Evolutionary conservation across 2,797 vertebrate genomes (phyloP), one percentile per base, ranked within the genome.

Genomic region (Gadopsis bispinosus): DNA sequence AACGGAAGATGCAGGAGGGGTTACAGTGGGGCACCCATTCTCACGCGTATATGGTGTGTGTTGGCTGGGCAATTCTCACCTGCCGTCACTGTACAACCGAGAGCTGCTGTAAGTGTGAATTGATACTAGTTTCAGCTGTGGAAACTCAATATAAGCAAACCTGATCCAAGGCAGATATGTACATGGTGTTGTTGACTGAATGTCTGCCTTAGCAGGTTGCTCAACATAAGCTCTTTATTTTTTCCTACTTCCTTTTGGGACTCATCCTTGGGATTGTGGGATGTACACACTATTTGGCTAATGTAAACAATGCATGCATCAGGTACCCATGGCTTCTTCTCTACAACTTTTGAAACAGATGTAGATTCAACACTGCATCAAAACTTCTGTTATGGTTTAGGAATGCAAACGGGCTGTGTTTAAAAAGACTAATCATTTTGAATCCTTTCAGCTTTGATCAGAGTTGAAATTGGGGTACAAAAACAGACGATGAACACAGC

Each of bases 31-130:
- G 83, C 71, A 68, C 35, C 56, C 39, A 60, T 84, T 86, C 74
- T 90, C 88, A 89, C 90, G 87, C 87, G 80, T 80, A 86, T 80
- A 53, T 71, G 51, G 54, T 3, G 37, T 59, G 82, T 88, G 89
- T 80, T 79, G 74, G 84, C 22, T 64, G 74, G 80, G 22, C 83
- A 88, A 87, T 90, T 94, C 84, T 89, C 91, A 89, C 91, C 87
- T 88, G 75, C 60, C 16, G 29, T 69, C 37, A 60, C 65, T 0
- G 3, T 51, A 62, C 55, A 56, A 26, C 67, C 2, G 60, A 80
- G 55, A 85, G 73, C 66, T 65, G 59, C 66, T 39, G 33, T 3
- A 77, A 62, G 86, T 88, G 91, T 83, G 88, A 91, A 89, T 71
- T 91, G 69, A 82, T 87, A 66, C 77, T 29, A 70, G 58, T 66